Base-by-base conservation (phyloP, 2,888 invertebrate species). In the Sinopyrophorus schimmeli region DNA sequence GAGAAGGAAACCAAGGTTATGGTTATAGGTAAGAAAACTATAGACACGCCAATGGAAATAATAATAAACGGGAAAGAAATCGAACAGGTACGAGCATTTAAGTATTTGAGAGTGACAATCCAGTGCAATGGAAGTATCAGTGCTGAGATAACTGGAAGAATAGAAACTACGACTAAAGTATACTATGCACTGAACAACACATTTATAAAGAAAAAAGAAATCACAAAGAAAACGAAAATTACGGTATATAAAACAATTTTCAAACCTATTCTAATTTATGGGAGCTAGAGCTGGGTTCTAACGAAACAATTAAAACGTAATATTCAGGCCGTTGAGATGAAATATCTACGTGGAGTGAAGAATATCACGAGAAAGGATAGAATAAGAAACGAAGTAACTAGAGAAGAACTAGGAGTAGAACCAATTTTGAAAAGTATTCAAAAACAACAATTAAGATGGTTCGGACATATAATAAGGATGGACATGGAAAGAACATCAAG, bases 21-120 rank as follows among this genome's bases (percentile, higher is more conserved):
- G 27, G 40, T 10, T 9, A 28, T 30, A 40, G 27, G 7, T 7
- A 26, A 40, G 20, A 20, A 28, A 14, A 17, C 16, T n/a, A 1
- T 17, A 2, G 5, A 16, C 17, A 30, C 17, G 10, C 4, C 30
- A 30, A 30, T 16, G 17, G n/a, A n/a, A n/a, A n/a, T n/a, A n/a
- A n/a, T n/a, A n/a, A n/a, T n/a, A n/a, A n/a, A n/a, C n/a, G n/a
- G n/a, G n/a, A n/a, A n/a, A n/a, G n/a, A 16, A 30, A 12, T 3
- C 7, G 15, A 28, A 28, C 10, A 7, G 15, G 28, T 15, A 14
- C 9, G 9, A 21, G 9, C 21, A 21, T 21, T 21, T 2, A 21
- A 21, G 5, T 21, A 21, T 5, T 21, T 21, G 21, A 9, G 21
- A 21, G 21, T 21, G 21, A 21, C 7, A 9, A 21, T 21, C 2